Conservation (phyloP, 1,140 invertebrate genomes). For the Tenebrio molitor region DNA sequence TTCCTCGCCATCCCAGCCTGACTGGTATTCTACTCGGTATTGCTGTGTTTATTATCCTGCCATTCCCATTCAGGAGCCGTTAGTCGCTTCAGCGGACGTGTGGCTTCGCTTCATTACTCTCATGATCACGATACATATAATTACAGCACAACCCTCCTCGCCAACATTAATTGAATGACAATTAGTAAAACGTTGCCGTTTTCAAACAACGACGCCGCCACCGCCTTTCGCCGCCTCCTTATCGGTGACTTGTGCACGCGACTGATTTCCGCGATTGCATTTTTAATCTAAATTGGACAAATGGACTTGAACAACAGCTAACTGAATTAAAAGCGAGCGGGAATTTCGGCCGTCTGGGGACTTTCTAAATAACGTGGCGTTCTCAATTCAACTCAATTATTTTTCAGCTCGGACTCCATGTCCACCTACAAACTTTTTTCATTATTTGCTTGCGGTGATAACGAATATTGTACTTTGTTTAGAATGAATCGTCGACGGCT, state of each 20-base stretch:
- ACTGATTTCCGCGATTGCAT: no score
- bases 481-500: no score
- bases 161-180: conserved; percentile 40
- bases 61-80: conserved; percentile 43
- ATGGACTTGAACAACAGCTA: conserved; percentile 12
- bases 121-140: conserved; percentile 41
- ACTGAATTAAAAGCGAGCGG: conserved; percentile 10
- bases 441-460: conserved; percentile 30
- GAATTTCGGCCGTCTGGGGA: conserved; percentile 14
- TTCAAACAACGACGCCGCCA: neutral
- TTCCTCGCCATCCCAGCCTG: conserved; percentile 16
- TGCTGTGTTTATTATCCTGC: conserved; percentile 45
- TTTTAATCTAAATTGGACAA: conserved; percentile 6
- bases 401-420: conserved; percentile 21
- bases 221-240: neutral
- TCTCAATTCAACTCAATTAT: conserved; percentile 42
- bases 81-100: conserved; percentile 39
- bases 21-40: conserved; percentile 33
- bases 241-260: no score
- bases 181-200: conserved; percentile 23
- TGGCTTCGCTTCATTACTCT: conserved; percentile 37
- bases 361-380: neutral
- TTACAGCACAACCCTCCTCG: conserved; percentile 34
- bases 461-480: neutral
- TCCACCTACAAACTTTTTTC: conserved; percentile 41